These are phyloP conservation scores for Chromis chromis DNA, from an alignment of 2,797 vertebrate species.

Conservation along the genomic window DNA sequence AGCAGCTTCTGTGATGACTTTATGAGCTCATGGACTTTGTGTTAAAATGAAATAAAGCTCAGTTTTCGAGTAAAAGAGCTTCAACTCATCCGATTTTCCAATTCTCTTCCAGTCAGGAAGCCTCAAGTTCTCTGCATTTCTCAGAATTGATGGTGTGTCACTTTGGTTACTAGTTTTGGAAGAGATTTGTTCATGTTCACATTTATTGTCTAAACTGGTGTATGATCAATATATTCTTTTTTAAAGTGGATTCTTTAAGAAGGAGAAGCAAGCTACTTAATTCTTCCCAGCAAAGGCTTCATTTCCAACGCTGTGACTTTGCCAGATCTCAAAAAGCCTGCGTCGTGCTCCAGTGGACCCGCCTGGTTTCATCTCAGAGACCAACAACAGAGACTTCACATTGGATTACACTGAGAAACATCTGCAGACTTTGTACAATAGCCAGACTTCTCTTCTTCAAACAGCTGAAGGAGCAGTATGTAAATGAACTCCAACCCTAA, in stretches of 20 bases:
- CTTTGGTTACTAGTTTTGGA: conserved; percentile 11
- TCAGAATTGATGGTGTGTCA: conserved; percentile 3
- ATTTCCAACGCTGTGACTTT: conserved; percentile 28
- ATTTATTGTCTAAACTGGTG: conserved; percentile 2
- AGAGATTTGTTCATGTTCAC: conserved; percentile 49
- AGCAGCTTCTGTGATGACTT: conserved; percentile 18
- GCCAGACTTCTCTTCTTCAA: conserved; percentile 17
- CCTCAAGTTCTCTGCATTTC: background rate
- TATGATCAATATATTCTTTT: conserved; percentile 25
- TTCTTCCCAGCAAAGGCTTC: background rate
- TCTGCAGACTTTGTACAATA: conserved; percentile 30
- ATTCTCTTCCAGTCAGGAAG: no score
- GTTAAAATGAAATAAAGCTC: conserved; percentile 7
- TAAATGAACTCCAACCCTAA: conserved; percentile 14
- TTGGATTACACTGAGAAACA: conserved; percentile 18
- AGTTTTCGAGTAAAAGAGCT: conserved; percentile 9
- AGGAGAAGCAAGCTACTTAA: background rate
- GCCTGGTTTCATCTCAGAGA: conserved; percentile 1
- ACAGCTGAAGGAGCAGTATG: conserved; percentile 5
- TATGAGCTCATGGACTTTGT: conserved; percentile 15
- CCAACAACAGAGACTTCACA: conserved; percentile 3
- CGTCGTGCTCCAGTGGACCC: background rate
- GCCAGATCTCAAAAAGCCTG: conserved; percentile 21
- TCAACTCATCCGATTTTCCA: background rate
- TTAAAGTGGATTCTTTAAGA: conserved; percentile 27